Evolutionary conservation across 2,797 vertebrate genomes (phyloP), one percentile per base, ranked within the genome.

Genomic region (Hydrocynus forskahlii): DNA sequence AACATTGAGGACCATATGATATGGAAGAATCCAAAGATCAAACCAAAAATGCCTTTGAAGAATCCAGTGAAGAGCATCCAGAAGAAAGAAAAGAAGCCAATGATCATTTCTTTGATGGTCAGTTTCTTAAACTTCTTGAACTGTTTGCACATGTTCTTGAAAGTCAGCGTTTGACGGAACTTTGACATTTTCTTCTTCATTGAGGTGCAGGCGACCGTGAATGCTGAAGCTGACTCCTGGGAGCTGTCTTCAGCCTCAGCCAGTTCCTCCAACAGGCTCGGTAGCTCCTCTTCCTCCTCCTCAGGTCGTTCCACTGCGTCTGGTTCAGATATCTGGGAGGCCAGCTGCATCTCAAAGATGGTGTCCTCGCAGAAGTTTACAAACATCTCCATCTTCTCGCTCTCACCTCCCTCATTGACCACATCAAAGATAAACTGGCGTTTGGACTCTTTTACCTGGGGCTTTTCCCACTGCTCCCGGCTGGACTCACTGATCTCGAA

Each of bases 361-460:
- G 98, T 99, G 86, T 99, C 98, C 89, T 99, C 98, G 2, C 98
- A 99, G 92, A 99, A 99, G 84, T 98, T 99, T 29, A 99, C 98
- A 80, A 99, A 99, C 79, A 99, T 94, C 88, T 99, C 98, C 98
- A 99, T 99, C 92, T 99, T 99, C 88, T 99, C 98, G 66, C 97
- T 98, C 87, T 99, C 98, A 1, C 95, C 95, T 0, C 98, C 98
- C 93, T 99, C 97, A 1, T 99, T 99, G 85, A 99, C 97, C 84
- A 99, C 98, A 29, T 98, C 97, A n/a, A 99, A 99, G 89, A 99
- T 99, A 90, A 99, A 99, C 87, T 99, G 96, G 1, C 98, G 92
- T 87, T 99, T 99, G 70, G 98, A 99, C 91, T 99, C 98, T 76
- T 99, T 99, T 87, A 99, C 97, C 86, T 99, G 98, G 12, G 98